Percentiles rank a stretch among this genome's conserved stretches.
Evolutionary conservation across 2,888 invertebrate species (phyloP).

Genomic region (Caenorhabditis plicata): DNA sequence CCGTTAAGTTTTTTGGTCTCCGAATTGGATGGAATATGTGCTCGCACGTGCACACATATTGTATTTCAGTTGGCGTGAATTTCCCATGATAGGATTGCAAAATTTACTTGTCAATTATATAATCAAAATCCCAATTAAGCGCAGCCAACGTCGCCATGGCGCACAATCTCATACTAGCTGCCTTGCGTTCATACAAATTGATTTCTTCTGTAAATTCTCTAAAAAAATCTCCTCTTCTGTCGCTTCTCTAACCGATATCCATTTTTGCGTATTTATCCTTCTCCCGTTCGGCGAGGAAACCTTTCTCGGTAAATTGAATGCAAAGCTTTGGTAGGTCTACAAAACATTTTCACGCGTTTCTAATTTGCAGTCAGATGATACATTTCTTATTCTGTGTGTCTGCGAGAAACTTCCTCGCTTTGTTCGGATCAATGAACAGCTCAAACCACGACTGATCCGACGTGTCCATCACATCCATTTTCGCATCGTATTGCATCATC

Average conservation of each 20-base stretch:
- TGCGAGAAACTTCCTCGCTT: background rate
- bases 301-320: constrained; percentile 32
- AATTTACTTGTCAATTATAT: constrained; percentile 32
- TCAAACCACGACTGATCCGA: constrained; percentile 22
- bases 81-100: too few relatives aligned
- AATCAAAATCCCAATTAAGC: constrained; percentile 41
- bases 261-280: constrained; percentile 21
- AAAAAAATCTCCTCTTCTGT: too few relatives aligned
- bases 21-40: too few relatives aligned
- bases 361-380: background rate
- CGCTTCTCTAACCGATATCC: background rate
- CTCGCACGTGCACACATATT: too few relatives aligned
- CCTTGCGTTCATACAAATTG: constrained; percentile 33
- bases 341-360: background rate
- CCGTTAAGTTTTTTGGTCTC: too few relatives aligned
- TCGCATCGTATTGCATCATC: constrained; percentile 4
- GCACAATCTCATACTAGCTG: constrained; percentile 44
- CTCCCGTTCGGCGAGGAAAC: constrained; percentile 17
- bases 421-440: constrained; percentile 19
- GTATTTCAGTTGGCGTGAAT: too few relatives aligned
- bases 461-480: constrained; percentile 7
- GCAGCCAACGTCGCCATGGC: constrained; percentile 46
- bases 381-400: constrained; percentile 23
- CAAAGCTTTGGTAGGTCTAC: constrained; percentile 20
- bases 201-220: constrained; percentile 34